These are phyloP conservation scores for Prolemur simus DNA, from an alignment of 2,113 vertebrate genomes.

Conservation along the genomic window DNA sequence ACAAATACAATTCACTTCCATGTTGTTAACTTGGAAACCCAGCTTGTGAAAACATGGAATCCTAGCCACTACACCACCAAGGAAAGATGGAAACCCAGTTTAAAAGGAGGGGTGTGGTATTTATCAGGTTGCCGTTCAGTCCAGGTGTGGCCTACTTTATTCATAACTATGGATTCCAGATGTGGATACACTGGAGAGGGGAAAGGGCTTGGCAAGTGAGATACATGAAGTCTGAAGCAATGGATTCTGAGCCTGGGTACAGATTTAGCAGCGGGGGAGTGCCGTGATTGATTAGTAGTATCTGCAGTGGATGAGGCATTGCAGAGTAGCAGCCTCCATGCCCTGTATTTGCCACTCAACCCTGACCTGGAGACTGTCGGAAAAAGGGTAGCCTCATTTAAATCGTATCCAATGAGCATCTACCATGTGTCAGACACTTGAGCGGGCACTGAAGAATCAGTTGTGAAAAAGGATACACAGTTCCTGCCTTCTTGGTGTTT, in stretches of 20 bases:
- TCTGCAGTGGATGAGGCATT: neutral
- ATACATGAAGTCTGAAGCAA: neutral
- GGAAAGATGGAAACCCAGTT: neutral
- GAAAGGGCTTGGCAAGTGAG: neutral
- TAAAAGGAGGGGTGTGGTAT: neutral
- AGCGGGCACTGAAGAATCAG: neutral
- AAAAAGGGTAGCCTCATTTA: neutral
- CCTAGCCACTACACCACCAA: no score
- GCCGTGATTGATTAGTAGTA: neutral
- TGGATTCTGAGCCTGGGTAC: neutral
- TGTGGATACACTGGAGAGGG: neutral
- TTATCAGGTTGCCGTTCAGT: neutral
- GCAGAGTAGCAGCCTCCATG: rapidly evolving
- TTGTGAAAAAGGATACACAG: neutral
- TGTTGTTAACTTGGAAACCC: neutral
- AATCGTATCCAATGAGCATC: neutral
- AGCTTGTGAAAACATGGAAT: neutral
- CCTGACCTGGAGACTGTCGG: neutral
- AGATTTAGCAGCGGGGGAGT: neutral
- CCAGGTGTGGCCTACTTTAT: neutral
- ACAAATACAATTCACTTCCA: neutral
- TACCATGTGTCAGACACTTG: neutral
- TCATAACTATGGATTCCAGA: neutral
- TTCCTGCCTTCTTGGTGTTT: neutral
- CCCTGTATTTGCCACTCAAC: neutral